Conservation (phyloP, 35 echinoderm and acorn worm genomes). For the Ptychodera flava region DNA sequence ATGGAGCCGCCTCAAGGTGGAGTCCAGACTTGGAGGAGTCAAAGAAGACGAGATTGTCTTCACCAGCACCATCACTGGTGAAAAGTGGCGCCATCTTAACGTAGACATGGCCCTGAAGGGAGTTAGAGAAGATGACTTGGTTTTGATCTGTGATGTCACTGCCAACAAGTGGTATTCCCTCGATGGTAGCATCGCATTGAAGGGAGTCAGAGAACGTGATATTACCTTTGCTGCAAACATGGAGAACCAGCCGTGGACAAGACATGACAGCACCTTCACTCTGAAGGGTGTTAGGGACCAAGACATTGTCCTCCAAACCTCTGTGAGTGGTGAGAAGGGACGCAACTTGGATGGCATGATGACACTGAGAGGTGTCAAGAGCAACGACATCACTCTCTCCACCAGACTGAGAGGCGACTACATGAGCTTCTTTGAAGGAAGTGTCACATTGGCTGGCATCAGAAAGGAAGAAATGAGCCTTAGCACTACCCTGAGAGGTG, state of each 20-base stretch:
- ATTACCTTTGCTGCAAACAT: not conserved
- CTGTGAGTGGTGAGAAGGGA: not conserved
- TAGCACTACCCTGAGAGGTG: not conserved
- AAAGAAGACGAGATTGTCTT: too few relatives aligned
- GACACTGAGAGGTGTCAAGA: not conserved
- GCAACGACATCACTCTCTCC: not conserved
- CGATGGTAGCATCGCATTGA: not conserved
- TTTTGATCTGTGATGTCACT: not conserved
- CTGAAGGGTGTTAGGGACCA: not conserved
- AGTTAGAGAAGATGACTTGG: not conserved
- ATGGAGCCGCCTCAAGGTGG: too few relatives aligned
- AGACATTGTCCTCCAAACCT: not conserved
- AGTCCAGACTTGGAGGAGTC: too few relatives aligned
- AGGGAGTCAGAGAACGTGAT: not conserved
- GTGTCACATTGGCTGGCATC: not conserved
- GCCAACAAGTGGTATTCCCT: not conserved
- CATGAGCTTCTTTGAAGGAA: not conserved
- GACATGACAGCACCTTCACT: not conserved
- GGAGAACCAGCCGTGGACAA: not conserved
- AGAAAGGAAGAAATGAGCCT: not conserved
- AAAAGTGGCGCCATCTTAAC: not conserved
- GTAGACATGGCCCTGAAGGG: not conserved
- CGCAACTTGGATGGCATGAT: not conserved
- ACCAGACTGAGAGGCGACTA: not conserved
- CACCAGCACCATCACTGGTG: too few relatives aligned